phyloP scores from a whole-genome alignment of 23 tunicate species.

The Phallusia fumigata region DNA sequence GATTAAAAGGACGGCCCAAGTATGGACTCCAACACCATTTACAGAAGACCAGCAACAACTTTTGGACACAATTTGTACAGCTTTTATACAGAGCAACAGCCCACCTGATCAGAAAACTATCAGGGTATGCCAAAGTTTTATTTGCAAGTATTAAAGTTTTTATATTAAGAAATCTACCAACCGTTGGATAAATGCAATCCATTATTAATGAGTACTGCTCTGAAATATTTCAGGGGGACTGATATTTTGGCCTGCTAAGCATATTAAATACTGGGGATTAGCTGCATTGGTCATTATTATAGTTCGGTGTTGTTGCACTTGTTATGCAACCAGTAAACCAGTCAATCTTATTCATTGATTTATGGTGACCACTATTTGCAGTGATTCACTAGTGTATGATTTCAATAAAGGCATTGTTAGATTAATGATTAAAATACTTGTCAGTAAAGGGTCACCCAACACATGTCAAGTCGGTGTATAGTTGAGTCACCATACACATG shows the following conservation, averaged over 20 bases:
- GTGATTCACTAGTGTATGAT: no score
- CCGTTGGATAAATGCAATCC: neutral
- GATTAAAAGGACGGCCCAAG: constrained; percentile 45
- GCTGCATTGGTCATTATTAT: no score
- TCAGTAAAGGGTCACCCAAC: no score
- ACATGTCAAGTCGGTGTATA: no score
- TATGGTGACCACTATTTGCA: no score
- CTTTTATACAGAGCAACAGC: constrained; percentile 65
- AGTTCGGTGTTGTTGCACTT: no score
- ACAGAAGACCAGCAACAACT: constrained; percentile 36
- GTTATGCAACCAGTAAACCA: no score
- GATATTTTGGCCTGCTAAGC: neutral
- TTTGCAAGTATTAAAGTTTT: neutral
- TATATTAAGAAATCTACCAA: neutral
- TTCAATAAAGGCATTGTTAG: no score
- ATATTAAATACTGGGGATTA: no score
- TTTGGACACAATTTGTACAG: constrained; percentile 42
- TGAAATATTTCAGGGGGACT: neutral
- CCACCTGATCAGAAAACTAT: constrained; percentile 50
- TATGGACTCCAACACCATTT: constrained; percentile 64
- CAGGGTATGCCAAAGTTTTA: constrained; percentile 46
- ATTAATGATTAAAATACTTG: no score
- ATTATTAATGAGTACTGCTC: neutral
- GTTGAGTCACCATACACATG: no score
- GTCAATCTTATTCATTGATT: no score